Evolutionary conservation across 2,113 vertebrate species (phyloP).

Genomic region (Cyanoramphus novaezelandiae): DNA sequence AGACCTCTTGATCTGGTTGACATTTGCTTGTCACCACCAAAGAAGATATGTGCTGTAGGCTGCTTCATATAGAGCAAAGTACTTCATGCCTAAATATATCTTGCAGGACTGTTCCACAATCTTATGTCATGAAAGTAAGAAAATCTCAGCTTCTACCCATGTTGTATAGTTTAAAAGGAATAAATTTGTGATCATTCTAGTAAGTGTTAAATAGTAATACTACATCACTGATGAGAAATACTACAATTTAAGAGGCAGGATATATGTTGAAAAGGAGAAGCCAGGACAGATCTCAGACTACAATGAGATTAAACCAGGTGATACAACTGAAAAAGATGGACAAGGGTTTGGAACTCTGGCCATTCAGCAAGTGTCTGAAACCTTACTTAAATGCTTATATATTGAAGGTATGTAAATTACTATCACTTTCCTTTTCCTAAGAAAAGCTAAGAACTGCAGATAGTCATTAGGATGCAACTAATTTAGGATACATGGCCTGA

Average conservation of each 20-base stretch:
- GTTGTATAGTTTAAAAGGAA: neutral
- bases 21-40: neutral
- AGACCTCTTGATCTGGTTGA: neutral
- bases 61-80: slow-evolving; percentile 16
- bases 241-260: neutral
- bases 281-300: neutral
- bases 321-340: neutral
- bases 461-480: slow-evolving; percentile 5
- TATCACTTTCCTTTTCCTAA: neutral
- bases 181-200: neutral
- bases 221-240: neutral
- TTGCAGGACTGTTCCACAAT: neutral
- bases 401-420: neutral
- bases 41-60: neutral
- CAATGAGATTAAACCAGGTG: neutral
- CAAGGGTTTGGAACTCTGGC: neutral
- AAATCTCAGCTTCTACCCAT: neutral
- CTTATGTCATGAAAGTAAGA: neutral
- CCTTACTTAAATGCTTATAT: neutral
- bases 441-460: neutral
- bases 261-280: neutral
- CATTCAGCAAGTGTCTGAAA: neutral
- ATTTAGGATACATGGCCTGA: slow-evolving; percentile 1
- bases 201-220: neutral
- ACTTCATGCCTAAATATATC: neutral